Percentiles rank a stretch among this genome's conserved stretches.
Evolutionary conservation across 2,113 vertebrate genomes (phyloP).

Genomic region (Epinephelus cyanopodus): DNA sequence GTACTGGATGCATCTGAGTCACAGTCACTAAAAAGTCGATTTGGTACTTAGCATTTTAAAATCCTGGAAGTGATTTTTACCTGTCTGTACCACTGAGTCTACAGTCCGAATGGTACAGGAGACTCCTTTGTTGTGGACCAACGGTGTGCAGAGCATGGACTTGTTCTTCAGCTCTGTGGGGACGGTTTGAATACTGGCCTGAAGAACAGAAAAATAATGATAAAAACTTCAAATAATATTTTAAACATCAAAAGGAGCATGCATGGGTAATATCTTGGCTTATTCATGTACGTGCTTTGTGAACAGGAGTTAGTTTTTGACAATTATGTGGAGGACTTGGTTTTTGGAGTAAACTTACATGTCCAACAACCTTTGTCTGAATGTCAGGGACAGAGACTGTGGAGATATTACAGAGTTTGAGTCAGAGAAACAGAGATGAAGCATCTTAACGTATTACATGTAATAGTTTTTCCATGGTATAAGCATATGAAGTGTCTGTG

Average conservation of each 20-base stretch:
- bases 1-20: not conserved
- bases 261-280: not conserved
- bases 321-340: rapidly evolving
- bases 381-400: conserved; percentile 87
- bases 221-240: too few relatives aligned
- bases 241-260: not conserved
- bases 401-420: conserved; percentile 1
- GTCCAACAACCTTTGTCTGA: conserved; percentile 89
- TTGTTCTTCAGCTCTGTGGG: conserved; percentile 93
- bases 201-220: not conserved
- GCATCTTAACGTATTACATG: not conserved
- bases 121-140: conserved; percentile 95
- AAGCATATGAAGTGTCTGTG: conserved; percentile 74
- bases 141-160: conserved; percentile 91
- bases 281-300: not conserved
- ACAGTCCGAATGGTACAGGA: conserved; percentile 90
- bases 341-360: conserved; percentile 84
- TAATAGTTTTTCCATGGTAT: not conserved
- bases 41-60: not conserved
- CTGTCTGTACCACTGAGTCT: conserved; percentile 90
- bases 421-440: not conserved
- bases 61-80: conserved; percentile 67
- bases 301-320: not conserved
- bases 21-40: not conserved
- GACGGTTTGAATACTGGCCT: conserved; percentile 93